Evolutionary conservation across 2,888 invertebrate genomes (phyloP), one percentile per base, ranked within the genome.

Genomic region (Ptilodon capucinus): DNA sequence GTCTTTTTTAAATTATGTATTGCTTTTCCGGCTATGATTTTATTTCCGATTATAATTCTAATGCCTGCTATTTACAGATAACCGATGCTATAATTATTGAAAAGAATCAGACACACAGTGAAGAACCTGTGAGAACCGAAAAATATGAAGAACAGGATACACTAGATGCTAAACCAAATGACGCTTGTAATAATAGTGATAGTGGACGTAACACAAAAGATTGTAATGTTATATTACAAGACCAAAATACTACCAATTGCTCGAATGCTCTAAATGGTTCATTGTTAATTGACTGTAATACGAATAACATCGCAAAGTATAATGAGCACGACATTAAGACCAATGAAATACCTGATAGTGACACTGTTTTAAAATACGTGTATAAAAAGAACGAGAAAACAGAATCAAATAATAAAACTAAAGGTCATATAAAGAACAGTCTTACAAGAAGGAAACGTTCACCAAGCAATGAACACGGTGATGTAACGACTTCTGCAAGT

Each of bases 331-430:
- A 48, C 19, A 57, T 54, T 8, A 40, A 53, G 42, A 46, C 35
- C 23, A 71, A 70, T 36, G 51, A 66, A 51, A 46, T 57, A 19
- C 57, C 46, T 5, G 64, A 71, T 30, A 69, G 55, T 38, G 75
- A 82, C 49, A 75, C 74, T 14, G 57, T 84, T 18, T 51, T 82
- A 30, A 84, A 87, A 66, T 87, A 87, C 51, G 75, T 86, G 18
- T 79, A 80, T 46, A 85, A 84, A 57, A 75, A 79, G 42, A 68
- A 71, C 51, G 72, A 75, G 13, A 67, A 73, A 56, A 18, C 41
- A 16, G 50, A 56, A 11, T n/a, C 41, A 18, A 23, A 46, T 3
- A 43, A 65, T 35, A 84, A 84, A 67, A 44, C 67, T n/a, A 76
- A 60, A 48, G 83, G 84, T 1, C 79, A 86, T 60, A 55, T 55